phyloP scores from a whole-genome alignment of 2,888 invertebrate genomes.

The Willowsia nigromaculata region DNA sequence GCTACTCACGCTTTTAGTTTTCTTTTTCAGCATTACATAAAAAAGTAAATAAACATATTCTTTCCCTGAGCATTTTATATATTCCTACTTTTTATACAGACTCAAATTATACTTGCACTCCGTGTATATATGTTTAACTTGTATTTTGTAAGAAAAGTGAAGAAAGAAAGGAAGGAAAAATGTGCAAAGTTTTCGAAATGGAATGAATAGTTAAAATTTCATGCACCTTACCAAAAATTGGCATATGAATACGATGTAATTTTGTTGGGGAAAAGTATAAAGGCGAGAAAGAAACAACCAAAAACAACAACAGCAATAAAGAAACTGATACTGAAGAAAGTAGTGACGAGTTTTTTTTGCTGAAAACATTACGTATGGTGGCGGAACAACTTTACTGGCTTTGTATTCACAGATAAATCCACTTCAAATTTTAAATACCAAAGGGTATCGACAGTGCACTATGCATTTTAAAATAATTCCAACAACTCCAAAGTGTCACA shows the following conservation, averaged over 20 bases:
- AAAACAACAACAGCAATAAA: conserved; percentile 8
- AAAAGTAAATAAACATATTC: background rate
- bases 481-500: too few relatives aligned
- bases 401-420: too few relatives aligned
- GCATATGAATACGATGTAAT: background rate
- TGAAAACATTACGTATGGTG: too few relatives aligned
- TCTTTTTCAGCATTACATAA: background rate
- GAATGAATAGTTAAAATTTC: conserved; percentile 4
- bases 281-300: background rate
- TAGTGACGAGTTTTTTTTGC: too few relatives aligned
- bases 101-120: background rate
- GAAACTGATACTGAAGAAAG: background rate
- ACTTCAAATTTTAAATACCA: too few relatives aligned
- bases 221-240: background rate
- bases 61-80: background rate
- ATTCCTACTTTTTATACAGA: background rate
- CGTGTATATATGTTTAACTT: background rate
- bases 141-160: background rate
- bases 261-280: background rate
- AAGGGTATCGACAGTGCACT: too few relatives aligned
- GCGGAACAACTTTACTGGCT: too few relatives aligned
- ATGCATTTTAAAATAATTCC: too few relatives aligned
- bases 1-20: background rate
- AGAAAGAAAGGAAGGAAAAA: background rate
- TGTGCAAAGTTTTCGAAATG: background rate